phyloP scores from a whole-genome alignment of 1,140 invertebrate species.

The Hydropsyche tenuis region DNA sequence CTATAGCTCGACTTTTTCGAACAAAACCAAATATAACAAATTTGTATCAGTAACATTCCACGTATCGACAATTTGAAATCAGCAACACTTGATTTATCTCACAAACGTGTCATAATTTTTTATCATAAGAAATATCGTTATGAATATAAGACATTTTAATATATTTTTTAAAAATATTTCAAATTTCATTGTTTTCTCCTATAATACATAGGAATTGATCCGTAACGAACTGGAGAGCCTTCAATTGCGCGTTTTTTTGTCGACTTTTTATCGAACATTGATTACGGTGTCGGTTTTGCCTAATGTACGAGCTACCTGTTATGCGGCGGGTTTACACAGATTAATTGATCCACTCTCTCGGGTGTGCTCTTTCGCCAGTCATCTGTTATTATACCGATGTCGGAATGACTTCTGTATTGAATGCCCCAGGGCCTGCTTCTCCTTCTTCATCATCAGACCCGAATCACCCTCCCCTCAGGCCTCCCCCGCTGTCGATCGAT shows the following conservation, averaged over 20 bases:
- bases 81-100: no score
- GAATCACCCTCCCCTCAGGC: not conserved
- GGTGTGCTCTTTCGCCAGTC: slow-evolving; percentile 43
- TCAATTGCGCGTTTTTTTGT: no score
- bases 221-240: no score
- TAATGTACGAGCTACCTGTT: slow-evolving; percentile 26
- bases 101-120: no score
- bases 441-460: not conserved
- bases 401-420: slow-evolving; percentile 49
- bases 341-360: slow-evolving; percentile 40
- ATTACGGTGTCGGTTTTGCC: slow-evolving; percentile 1
- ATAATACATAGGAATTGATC: no score
- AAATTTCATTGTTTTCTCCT: no score
- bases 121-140: no score
- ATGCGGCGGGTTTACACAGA: slow-evolving; percentile 10
- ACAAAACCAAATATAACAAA: no score
- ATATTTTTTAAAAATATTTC: no score
- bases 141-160: no score
- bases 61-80: no score
- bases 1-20: slow-evolving; percentile 8
- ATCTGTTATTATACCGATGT: slow-evolving; percentile 49
- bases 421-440: slow-evolving; percentile 24
- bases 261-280: not conserved
- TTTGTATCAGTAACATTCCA: no score
- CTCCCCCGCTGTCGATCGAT: slow-evolving; percentile 6